Evolutionary conservation across 1,140 invertebrate species (phyloP).

Genomic region (Micrasema minimum): DNA sequence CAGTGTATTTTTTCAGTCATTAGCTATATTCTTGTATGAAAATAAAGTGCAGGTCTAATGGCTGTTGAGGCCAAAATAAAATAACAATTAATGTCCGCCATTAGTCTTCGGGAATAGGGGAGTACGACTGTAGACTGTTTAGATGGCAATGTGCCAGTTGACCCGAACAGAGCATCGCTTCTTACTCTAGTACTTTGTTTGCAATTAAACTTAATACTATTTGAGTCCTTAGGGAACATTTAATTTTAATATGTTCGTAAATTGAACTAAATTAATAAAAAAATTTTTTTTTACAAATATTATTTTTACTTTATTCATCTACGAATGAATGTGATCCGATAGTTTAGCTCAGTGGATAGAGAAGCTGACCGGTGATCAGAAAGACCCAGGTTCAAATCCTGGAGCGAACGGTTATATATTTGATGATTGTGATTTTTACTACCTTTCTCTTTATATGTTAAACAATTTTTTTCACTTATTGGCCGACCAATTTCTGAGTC

Average conservation of each 20-base stretch:
- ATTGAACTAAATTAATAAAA: not conserved
- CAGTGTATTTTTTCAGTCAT: too few relatives aligned
- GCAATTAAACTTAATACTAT: slow-evolving; percentile 15
- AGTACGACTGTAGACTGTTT: slow-evolving; percentile 6
- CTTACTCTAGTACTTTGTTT: slow-evolving; percentile 18
- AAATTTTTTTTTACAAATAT: too few relatives aligned
- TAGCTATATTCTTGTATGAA: not conserved
- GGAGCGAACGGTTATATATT: not conserved
- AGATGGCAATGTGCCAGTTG: not conserved
- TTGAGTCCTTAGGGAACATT: not conserved
- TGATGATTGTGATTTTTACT: too few relatives aligned
- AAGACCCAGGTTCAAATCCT: not conserved
- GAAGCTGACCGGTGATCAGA: too few relatives aligned
- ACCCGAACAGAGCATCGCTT: not conserved
- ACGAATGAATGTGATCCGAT: not conserved
- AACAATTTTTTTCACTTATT: too few relatives aligned
- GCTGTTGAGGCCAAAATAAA: slow-evolving; percentile 19
- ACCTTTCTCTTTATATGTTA: too few relatives aligned
- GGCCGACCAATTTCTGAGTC: too few relatives aligned
- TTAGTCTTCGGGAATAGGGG: slow-evolving; percentile 19
- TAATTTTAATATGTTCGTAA: not conserved
- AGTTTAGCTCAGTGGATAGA: not conserved
- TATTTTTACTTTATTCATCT: too few relatives aligned
- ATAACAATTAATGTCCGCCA: slow-evolving; percentile 18
- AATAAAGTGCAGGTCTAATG: slow-evolving; percentile 10